Percentiles rank a stretch among this genome's conserved stretches.
Evolutionary conservation across 2,113 vertebrate species (phyloP).

Genomic region (Tiliqua scincoides): DNA sequence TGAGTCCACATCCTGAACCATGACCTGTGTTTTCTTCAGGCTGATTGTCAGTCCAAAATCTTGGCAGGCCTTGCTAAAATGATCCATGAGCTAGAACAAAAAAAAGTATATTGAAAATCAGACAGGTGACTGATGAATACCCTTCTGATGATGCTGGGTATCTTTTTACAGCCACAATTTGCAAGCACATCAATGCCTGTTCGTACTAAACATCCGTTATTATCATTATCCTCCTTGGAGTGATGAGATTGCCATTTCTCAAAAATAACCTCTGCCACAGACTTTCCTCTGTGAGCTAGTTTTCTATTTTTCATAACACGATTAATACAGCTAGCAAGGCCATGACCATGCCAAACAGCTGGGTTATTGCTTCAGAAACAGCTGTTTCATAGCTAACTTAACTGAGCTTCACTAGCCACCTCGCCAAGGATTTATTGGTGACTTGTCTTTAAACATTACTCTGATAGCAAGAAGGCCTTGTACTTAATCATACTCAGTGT

Average conservation of each 20-base stretch:
- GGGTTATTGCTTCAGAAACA: slow-evolving; percentile 66
- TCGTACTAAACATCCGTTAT: slow-evolving; percentile 12
- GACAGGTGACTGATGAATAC: slow-evolving; percentile 6
- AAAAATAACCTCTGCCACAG: slow-evolving; percentile 39
- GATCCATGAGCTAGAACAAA: too few relatives aligned
- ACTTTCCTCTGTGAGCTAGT: slow-evolving; percentile 43
- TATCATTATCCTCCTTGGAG: neutral
- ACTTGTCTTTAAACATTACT: slow-evolving; percentile 68
- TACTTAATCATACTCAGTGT: slow-evolving; percentile 64
- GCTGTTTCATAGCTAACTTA: slow-evolving; percentile 72
- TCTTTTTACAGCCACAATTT: slow-evolving; percentile 1
- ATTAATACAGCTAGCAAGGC: slow-evolving; percentile 70
- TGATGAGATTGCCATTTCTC: slow-evolving; percentile 38
- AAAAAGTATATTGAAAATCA: neutral
- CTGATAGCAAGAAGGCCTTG: slow-evolving; percentile 68
- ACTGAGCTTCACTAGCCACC: slow-evolving; percentile 56
- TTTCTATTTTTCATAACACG: slow-evolving; percentile 56
- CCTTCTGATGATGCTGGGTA: neutral
- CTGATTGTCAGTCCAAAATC: too few relatives aligned
- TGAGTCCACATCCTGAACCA: too few relatives aligned
- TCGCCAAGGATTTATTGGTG: slow-evolving; percentile 61
- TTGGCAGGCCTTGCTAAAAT: too few relatives aligned
- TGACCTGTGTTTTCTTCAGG: too few relatives aligned
- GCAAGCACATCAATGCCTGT: neutral
- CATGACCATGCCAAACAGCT: slow-evolving; percentile 70